phyloP scores from a whole-genome alignment of 1,140 invertebrate genomes.

The Brachionus asplanchnoidis region DNA sequence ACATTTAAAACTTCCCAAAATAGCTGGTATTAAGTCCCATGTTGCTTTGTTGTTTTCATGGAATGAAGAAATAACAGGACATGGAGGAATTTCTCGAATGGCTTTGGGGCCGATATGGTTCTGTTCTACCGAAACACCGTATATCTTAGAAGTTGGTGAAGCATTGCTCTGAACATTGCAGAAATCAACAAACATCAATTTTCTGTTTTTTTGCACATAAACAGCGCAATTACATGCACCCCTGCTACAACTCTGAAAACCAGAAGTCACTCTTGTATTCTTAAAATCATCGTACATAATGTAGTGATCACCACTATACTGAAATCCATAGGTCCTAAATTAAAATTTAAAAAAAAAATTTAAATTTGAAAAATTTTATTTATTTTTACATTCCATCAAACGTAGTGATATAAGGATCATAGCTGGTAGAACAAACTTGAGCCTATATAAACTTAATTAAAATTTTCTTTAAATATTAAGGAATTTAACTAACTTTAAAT shows the following conservation, averaged over 20 bases:
- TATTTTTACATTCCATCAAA: conserved; percentile 10
- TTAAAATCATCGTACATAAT: conserved; percentile 32
- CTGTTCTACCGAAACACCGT: conserved; percentile 3
- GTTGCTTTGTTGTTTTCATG: background rate
- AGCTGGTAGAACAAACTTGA: background rate
- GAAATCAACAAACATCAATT: conserved; percentile 31
- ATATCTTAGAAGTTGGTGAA: background rate
- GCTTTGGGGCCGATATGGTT: background rate
- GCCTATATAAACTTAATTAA: background rate
- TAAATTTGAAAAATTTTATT: background rate
- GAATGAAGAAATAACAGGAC: background rate
- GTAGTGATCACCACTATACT: conserved; percentile 4
- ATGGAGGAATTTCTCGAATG: background rate
- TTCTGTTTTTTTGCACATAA: conserved; percentile 2
- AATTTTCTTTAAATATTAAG: background rate
- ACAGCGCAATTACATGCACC: conserved; percentile 11
- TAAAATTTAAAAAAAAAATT: background rate
- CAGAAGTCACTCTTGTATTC: background rate
- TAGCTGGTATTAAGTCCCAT: background rate
- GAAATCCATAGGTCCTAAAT: background rate
- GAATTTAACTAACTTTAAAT: background rate
- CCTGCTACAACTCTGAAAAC: background rate
- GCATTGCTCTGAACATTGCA: background rate
- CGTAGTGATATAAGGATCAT: background rate
- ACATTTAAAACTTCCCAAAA: conserved; percentile 18